Evolutionary conservation across 2,888 invertebrate genomes (phyloP).

Genomic region (Drosophila birchii): DNA sequence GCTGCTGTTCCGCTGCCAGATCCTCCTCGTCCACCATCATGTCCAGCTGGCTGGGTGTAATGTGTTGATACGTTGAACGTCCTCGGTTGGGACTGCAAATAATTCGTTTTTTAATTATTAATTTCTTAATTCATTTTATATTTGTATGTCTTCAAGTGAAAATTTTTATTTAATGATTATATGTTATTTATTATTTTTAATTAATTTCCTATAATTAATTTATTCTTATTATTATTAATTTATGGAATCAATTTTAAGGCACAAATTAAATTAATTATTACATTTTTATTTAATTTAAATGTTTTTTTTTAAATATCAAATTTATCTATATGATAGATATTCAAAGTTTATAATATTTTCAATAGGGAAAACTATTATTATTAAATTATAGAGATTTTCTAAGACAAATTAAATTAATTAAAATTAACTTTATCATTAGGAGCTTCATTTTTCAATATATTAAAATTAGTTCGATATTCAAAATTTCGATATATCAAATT

Average conservation of each 20-base stretch:
- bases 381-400: too few relatives aligned
- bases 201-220: too few relatives aligned
- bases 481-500: too few relatives aligned
- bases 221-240: too few relatives aligned
- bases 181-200: too few relatives aligned
- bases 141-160: background rate
- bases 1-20: conserved; percentile 10
- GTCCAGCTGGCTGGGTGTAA: conserved; percentile 13
- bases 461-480: background rate
- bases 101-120: background rate
- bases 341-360: background rate
- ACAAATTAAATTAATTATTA: too few relatives aligned
- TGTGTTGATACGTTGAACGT: background rate
- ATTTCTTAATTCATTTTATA: background rate
- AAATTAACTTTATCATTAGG: too few relatives aligned
- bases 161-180: too few relatives aligned
- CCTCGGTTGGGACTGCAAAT: background rate
- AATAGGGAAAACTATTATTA: background rate
- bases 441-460: too few relatives aligned
- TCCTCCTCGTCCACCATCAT: conserved; percentile 6
- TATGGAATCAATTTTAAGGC: too few relatives aligned
- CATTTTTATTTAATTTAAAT: too few relatives aligned
- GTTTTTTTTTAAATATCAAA: background rate
- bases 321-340: background rate
- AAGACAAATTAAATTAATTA: too few relatives aligned